phyloP scores from a whole-genome alignment of 1,140 invertebrate species.

The Ceratitis capitata region DNA sequence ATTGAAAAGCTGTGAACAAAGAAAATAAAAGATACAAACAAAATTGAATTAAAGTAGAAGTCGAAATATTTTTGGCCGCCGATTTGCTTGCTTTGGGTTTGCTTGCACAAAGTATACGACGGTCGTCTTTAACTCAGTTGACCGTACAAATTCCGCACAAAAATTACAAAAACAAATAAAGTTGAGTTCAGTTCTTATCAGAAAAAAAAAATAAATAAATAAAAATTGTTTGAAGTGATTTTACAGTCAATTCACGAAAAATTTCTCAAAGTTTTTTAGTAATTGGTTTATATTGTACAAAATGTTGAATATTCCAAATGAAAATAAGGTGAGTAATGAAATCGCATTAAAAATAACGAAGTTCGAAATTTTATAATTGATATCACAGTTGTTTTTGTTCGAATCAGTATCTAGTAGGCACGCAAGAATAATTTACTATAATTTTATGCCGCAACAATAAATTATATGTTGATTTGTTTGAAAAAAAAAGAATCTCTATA shows the following conservation, averaged over 20 bases:
- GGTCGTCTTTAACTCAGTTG: background rate
- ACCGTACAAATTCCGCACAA: background rate
- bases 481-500: background rate
- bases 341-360: background rate
- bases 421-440: background rate
- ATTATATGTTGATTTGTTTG: background rate
- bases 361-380: background rate
- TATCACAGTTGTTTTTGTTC: background rate
- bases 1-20: background rate
- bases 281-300: conserved; percentile 44
- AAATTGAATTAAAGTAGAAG: background rate
- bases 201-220: background rate
- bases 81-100: background rate
- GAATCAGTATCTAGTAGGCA: too few species aligned
- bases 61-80: background rate
- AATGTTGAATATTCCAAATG: conserved; percentile 62
- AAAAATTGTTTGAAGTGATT: too few species aligned
- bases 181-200: background rate
- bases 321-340: conserved; percentile 56
- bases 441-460: background rate
- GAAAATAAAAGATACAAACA: background rate
- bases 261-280: background rate
- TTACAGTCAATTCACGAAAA: too few species aligned
- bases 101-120: background rate
- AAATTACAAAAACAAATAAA: background rate